Evolutionary conservation across 2,888 invertebrate species (phyloP).

Genomic region (Hololepta plana): DNA sequence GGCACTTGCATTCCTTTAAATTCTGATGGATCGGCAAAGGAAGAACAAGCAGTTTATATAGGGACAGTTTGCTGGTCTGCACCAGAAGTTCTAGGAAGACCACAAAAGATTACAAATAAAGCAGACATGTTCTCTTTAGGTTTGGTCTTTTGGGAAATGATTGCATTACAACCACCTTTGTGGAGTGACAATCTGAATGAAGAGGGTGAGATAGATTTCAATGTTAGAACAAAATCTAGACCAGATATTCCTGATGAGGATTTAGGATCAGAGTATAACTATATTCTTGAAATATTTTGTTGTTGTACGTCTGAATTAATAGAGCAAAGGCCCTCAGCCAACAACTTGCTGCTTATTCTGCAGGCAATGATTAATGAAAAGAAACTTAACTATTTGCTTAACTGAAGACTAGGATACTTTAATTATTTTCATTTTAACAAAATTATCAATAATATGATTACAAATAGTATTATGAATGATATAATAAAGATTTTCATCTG

Average conservation of each 20-base stretch:
- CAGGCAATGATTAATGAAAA: too few relatives aligned
- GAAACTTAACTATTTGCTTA: too few relatives aligned
- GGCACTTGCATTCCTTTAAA: conserved; percentile 60
- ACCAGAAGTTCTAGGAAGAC: conserved; percentile 51
- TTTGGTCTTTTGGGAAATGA: conserved; percentile 64
- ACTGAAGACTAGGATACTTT: too few relatives aligned
- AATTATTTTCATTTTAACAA: too few relatives aligned
- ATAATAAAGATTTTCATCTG: conserved; percentile 1
- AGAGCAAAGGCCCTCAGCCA: too few relatives aligned
- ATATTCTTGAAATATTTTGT: conserved; percentile 49
- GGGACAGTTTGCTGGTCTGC: conserved; percentile 68
- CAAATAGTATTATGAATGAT: conserved; percentile 1
- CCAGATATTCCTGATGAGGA: conserved; percentile 49
- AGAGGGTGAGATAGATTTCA: conserved; percentile 9
- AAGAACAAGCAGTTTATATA: conserved; percentile 36
- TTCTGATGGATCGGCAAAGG: conserved; percentile 40
- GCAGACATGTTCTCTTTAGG: conserved; percentile 71
- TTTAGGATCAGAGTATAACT: conserved; percentile 37
- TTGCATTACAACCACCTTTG: conserved; percentile 53
- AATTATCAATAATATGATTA: too few relatives aligned
- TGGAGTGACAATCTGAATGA: conserved; percentile 14
- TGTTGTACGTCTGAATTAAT: too few relatives aligned
- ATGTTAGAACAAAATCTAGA: conserved; percentile 19
- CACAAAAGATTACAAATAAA: conserved; percentile 41
- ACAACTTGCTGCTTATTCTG: too few relatives aligned